Evolutionary conservation across 2,113 vertebrate species (phyloP), one percentile per base, ranked within the genome.

Genomic region (Colaptes auratus): DNA sequence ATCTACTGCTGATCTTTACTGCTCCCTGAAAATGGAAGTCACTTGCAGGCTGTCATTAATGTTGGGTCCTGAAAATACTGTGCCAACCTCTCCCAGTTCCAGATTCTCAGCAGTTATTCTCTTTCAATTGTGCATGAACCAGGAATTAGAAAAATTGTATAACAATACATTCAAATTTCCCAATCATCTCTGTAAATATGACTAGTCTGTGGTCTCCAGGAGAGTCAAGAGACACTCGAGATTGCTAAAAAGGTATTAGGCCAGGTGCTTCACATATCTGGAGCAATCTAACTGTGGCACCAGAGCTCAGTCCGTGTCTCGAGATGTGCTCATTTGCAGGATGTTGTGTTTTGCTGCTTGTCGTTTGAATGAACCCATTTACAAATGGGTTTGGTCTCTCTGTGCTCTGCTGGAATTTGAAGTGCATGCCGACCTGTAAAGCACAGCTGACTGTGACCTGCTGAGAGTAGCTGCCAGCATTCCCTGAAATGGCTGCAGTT

Each of bases 131-230:
- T 63, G 15, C 56, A 82, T 86, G 85, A 94, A 46, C 74, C 35
- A 94, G 67, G 69, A 95, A 86, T 91, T 80, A 1, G 2, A 88
- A 94, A 89, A 85, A 63, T 1, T 4, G 28, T 76, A 20, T 82
- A 91, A 77, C 39, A 88, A 69, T 93, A 82, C 65, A 86, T 88
- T 95, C 77, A 88, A 83, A 31, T 56, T 91, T 88, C 88, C 67
- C 16, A 77, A 9, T 86, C 71, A 56, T 81, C 72, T 93, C 76
- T 86, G 75, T 88, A 95, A 91, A 82, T 86, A 86, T 0, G 31
- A 82, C 92, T 94, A 91, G 95, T 67, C 90, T 88, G 28, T 21
- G 64, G 79, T 89, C 92, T 95, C 90, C 76, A 93, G 72, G 71
- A 86, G 60, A 86, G 90, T 48, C 79, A 60, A 91, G 91, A 93